Conservation (phyloP, 2,113 vertebrate genomes). For the Rhea pennata region DNA sequence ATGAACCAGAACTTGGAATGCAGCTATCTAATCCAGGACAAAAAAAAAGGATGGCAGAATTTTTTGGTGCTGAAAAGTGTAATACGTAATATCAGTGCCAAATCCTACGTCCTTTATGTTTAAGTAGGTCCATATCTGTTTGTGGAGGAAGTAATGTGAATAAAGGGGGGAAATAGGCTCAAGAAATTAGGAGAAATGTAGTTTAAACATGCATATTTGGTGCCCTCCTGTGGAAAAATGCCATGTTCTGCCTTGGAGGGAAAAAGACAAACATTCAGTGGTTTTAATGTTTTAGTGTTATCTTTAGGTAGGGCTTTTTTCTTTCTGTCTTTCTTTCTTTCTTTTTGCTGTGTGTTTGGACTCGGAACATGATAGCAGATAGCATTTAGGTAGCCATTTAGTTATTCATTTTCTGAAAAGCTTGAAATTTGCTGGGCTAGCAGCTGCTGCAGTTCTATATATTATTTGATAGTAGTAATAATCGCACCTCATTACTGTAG, state of each 20-base stretch:
- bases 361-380: background rate
- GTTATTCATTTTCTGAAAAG: background rate
- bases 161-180: background rate
- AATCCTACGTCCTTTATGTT: background rate
- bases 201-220: background rate
- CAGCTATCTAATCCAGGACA: background rate
- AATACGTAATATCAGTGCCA: accelerated
- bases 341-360: background rate
- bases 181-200: accelerated
- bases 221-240: constrained; percentile 28
- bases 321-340: too few species aligned
- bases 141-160: accelerated
- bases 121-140: accelerated
- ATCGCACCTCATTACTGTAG: accelerated
- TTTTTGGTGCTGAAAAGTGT: background rate
- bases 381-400: background rate
- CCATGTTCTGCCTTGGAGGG: accelerated
- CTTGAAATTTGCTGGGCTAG: background rate
- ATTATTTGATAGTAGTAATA: too few species aligned
- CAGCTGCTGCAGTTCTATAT: background rate
- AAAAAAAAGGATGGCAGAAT: background rate
- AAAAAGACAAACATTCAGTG: accelerated
- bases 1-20: background rate
- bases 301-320: background rate
- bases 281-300: background rate